Evolutionary conservation across 1,140 invertebrate species (phyloP).

Genomic region (Acyrthosiphon pisum): DNA sequence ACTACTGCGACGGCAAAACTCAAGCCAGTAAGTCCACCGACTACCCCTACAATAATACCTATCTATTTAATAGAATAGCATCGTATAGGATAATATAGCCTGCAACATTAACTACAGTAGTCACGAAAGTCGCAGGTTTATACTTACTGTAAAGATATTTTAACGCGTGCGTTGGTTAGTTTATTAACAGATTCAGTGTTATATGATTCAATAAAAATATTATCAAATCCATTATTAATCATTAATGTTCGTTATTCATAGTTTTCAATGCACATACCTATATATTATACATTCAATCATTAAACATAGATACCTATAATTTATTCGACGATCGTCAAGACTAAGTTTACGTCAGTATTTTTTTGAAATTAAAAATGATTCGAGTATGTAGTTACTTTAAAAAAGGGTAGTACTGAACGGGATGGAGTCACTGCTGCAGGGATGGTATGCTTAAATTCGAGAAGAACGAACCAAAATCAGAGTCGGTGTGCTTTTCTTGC

Average conservation of each 20-base stretch:
- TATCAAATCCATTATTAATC: neutral
- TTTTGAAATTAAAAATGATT: neutral
- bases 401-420: neutral
- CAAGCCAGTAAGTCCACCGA: constrained; percentile 70
- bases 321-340: neutral
- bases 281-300: neutral
- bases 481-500: neutral
- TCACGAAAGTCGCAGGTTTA: neutral
- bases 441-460: neutral
- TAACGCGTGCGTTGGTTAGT: neutral
- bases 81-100: neutral
- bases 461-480: neutral
- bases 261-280: neutral
- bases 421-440: too few relatives aligned
- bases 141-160: neutral
- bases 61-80: neutral
- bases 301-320: neutral
- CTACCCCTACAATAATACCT: neutral
- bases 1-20: constrained; percentile 82
- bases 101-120: neutral
- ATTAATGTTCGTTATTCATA: too few relatives aligned
- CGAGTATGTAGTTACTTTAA: neutral
- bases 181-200: neutral
- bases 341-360: neutral
- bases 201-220: neutral